Base-by-base conservation (phyloP, 2,797 vertebrate species). In the Austrolebias charrua region DNA sequence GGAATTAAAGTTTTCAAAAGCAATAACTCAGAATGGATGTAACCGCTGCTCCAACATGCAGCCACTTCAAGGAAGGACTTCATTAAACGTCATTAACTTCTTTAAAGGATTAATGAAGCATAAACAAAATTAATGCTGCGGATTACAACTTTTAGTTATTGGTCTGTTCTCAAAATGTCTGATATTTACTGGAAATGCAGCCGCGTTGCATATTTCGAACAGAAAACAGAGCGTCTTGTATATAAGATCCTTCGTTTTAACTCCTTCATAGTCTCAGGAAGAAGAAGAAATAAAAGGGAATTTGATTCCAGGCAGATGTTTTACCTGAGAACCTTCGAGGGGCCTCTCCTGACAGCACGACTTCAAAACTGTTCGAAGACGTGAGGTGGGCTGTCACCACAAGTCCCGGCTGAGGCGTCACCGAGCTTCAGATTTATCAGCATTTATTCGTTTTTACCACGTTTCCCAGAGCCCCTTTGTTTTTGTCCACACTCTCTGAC, bases 261-360 rank as follows among this genome's bases (percentile, higher is more conserved):
- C n/a, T n/a, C n/a, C 66, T 58, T 48, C 59, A 59, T 49, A 38
- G 66, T 81, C 72, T 83, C 69, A 9, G 65, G 47, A 75, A 80
- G 45, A 53, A 51, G 47, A 72, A 60, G 19, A 72, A 79, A 84
- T 82, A 33, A 86, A 80, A 75, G 49, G 47, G 78, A 81, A 82
- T 80, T 71, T 71, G 76, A 86, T 88, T 85, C 78, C 58, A 82
- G 85, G 81, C 80, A 86, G 84, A 81, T 82, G 76, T 86, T 87
- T 80, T 68, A 79, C 80, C 74, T 60, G 10, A 24, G 54, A 76
- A 58, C 73, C 81, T 83, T 75, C 31, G 53, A 69, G 80, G 61
- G 75, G 52, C 69, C 76, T 76, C 71, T 76, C 74, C 71, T 85
- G 86, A 84, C 88, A 75, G 56, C 65, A 55, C 75, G 76, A 54